These are phyloP conservation scores for Patella vulgata DNA, from an alignment of 1,140 invertebrate species.

Conservation along the genomic window DNA sequence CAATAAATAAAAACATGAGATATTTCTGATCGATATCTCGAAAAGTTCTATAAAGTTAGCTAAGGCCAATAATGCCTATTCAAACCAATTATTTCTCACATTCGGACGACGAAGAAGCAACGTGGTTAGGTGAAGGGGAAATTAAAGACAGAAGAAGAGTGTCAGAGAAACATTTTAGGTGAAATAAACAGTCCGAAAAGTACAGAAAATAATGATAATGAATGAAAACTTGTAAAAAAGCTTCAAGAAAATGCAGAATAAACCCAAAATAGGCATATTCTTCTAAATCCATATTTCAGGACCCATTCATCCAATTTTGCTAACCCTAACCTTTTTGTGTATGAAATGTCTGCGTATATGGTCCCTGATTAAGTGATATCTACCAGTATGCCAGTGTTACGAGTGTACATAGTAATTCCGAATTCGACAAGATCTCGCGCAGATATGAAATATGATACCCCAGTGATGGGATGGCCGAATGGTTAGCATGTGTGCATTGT, in stretches of 20 bases:
- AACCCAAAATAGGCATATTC: too few relatives aligned
- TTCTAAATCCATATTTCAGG: too few relatives aligned
- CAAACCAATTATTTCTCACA: slow-evolving; percentile 19
- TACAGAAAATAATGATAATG: too few relatives aligned
- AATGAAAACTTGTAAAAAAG: too few relatives aligned
- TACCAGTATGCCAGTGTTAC: neutral
- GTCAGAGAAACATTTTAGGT: slow-evolving; percentile 33
- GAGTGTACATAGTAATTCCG: neutral
- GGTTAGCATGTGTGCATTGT: too few relatives aligned
- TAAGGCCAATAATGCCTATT: slow-evolving; percentile 3
- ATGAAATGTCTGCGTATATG: too few relatives aligned
- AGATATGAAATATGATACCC: too few relatives aligned
- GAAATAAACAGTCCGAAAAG: slow-evolving; percentile 8
- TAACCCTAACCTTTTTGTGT: too few relatives aligned
- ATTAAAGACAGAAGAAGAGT: slow-evolving; percentile 9
- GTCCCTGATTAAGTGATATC: neutral
- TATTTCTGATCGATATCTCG: neutral
- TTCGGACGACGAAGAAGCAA: neutral
- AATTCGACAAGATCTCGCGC: too few relatives aligned
- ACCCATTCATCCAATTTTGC: too few relatives aligned
- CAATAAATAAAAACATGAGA: neutral
- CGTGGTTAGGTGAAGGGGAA: slow-evolving; percentile 22
- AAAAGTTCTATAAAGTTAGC: neutral
- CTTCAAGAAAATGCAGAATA: too few relatives aligned
- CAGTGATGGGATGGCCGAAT: too few relatives aligned